A percentile compares a stretch with the other conserved stretches of the same genome.
Conservation (phyloP, 2,888 invertebrate genomes). For the Erpobdella octoculata region DNA sequence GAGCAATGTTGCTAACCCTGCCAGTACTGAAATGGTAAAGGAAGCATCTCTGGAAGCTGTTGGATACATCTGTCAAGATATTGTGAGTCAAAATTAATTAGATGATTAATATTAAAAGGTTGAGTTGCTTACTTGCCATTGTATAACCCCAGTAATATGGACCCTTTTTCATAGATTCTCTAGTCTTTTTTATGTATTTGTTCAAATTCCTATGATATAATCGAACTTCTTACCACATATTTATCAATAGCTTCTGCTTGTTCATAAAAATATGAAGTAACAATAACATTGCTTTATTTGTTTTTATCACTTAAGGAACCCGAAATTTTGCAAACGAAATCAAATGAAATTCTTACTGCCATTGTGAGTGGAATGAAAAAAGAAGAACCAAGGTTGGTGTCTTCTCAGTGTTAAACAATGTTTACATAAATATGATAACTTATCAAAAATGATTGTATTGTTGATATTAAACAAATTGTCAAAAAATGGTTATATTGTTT, state of each 20-base stretch:
- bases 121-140: no score
- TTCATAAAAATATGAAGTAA: no score
- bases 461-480: no score
- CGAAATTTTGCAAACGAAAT: conserved; percentile 79
- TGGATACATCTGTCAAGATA: conserved; percentile 97
- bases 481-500: no score
- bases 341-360: conserved; percentile 92
- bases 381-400: conserved; percentile 65
- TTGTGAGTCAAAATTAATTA: no score
- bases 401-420: no score
- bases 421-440: no score
- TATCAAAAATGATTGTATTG: no score
- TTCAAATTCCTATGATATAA: not conserved
- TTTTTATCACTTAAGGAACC: conserved; percentile 57
- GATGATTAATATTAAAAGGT: no score
- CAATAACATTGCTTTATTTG: not conserved
- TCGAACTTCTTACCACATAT: no score
- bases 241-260: no score
- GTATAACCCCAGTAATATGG: not conserved
- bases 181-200: not conserved
- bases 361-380: conserved; percentile 97
- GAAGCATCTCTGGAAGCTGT: conserved; percentile 95
- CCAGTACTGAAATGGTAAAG: conserved; percentile 81
- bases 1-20: conserved; percentile 73
- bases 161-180: conserved; percentile 14